These are phyloP conservation scores for Acronicta alni DNA, from an alignment of 2,888 invertebrate genomes.

Conservation along the genomic window DNA sequence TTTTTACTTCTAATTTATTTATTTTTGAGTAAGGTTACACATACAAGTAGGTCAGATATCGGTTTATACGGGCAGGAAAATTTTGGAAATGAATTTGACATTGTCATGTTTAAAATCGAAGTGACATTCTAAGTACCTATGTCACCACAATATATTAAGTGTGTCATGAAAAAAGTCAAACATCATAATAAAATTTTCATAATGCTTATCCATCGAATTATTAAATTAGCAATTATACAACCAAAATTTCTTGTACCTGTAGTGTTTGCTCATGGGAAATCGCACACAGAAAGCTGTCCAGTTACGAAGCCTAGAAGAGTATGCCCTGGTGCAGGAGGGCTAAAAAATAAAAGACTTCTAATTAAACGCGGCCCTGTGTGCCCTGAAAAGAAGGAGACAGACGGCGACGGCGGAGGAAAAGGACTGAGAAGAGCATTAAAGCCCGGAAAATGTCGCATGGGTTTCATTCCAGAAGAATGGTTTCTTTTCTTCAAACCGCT, in stretches of 20 bases:
- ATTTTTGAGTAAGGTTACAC: too few relatives aligned
- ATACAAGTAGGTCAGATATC: too few relatives aligned
- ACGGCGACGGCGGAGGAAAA: not conserved
- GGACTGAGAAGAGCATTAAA: constrained; percentile 61
- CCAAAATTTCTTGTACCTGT: constrained; percentile 44
- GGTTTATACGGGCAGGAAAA: too few relatives aligned
- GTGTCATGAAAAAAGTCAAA: constrained; percentile 12
- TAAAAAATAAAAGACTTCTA: not conserved
- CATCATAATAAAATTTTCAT: constrained; percentile 13
- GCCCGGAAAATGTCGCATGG: constrained; percentile 88
- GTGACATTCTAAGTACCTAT: too few relatives aligned
- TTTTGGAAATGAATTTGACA: too few relatives aligned
- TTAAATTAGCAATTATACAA: constrained; percentile 31
- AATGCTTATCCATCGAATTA: constrained; percentile 55
- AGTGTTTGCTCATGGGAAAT: constrained; percentile 43
- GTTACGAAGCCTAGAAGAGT: not conserved
- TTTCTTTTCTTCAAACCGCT: constrained; percentile 97
- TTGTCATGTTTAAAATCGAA: not conserved
- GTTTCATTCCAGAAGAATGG: constrained; percentile 85
- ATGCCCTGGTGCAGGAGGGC: constrained; percentile 25
- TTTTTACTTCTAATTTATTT: too few relatives aligned
- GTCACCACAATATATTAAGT: not conserved
- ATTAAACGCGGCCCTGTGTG: constrained; percentile 1
- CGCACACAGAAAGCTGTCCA: constrained; percentile 51
- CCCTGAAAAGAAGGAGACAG: not conserved